phyloP scores from a whole-genome alignment of 2,113 vertebrate species.

The Acrocephalus kingi region DNA sequence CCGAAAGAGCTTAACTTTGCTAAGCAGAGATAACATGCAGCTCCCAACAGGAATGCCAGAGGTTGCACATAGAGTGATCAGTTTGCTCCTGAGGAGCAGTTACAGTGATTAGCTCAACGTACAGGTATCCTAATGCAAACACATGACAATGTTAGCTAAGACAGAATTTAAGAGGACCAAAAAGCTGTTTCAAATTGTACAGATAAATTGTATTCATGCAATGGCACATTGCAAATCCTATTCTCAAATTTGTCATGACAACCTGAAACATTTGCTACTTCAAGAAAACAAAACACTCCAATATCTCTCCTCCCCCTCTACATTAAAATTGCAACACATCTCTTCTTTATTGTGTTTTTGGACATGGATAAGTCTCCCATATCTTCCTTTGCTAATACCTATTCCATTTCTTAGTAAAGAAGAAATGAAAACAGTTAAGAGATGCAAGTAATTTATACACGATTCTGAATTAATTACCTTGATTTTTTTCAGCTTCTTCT shows the following conservation, averaged over 20 bases:
- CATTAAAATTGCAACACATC: neutral
- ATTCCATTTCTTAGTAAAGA: neutral
- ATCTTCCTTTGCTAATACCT: neutral
- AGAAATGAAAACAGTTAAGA: neutral
- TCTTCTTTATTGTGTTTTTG: neutral
- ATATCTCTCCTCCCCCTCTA: neutral
- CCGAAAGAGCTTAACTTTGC: neutral
- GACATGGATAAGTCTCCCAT: neutral
- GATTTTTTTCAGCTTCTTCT: slow-evolving; percentile 97
- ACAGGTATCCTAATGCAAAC: neutral
- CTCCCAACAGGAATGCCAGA: neutral
- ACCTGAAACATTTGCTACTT: neutral
- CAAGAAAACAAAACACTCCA: neutral
- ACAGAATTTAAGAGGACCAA: neutral
- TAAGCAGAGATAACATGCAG: neutral
- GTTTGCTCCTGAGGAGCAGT: neutral
- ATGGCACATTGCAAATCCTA: neutral
- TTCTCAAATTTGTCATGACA: neutral
- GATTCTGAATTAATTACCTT: slow-evolving; percentile 80
- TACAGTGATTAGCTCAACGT: neutral
- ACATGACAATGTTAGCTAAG: neutral
- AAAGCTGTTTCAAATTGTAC: neutral
- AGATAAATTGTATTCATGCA: neutral
- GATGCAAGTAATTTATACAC: neutral
- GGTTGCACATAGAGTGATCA: neutral